Base-by-base conservation (phyloP, 2,797 vertebrate genomes). In the Taenioides sp. region DNA sequence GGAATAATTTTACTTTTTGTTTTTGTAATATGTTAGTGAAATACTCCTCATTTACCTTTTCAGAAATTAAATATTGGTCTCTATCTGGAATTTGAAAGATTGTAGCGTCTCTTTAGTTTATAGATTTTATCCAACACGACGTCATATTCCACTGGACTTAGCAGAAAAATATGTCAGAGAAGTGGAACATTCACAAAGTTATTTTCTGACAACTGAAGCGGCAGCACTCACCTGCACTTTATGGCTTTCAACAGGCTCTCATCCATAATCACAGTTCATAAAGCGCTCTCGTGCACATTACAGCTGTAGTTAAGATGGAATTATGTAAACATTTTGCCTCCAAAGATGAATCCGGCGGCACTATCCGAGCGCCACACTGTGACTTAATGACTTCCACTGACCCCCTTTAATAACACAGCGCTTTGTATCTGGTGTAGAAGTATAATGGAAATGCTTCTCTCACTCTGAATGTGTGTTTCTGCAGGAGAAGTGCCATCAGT, bases 401-500 rank as follows among this genome's bases (percentile, higher is more conserved):
- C 12, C 11, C 27, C 60, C 69, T 43, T 63, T 73, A 73, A 71
- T 75, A 74, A 72, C 67, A 80, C 55, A 58, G 34, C 34, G 66
- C 31, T 27, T 54, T 64, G 34, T 55, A 37, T 16, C 61, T 60
- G 6, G n/a, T 11, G 68, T 50, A 52, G 52, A 73, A 20, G 59
- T 40, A 31, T 75, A 72, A 61, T 65, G 49, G 34, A 69, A 68
- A 70, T 18, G 20, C 17, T 16, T 9, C 31, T 67, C 40, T 17
- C 7, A 31, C 20, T 18, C 59, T 25, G 37, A 71, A 11, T 20
- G 10, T 3, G 16, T 79, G 61, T 74, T 5, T 59, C 67, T 87
- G 72, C 65, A 99, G 98, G 98, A 99, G 72, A 99, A 99, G 80
- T 99, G 98, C 80, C 98, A 99, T 71, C 98, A 99, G 91, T 98